Evolutionary conservation across 2,113 vertebrate genomes (phyloP).

Genomic region (Alligator sinensis): DNA sequence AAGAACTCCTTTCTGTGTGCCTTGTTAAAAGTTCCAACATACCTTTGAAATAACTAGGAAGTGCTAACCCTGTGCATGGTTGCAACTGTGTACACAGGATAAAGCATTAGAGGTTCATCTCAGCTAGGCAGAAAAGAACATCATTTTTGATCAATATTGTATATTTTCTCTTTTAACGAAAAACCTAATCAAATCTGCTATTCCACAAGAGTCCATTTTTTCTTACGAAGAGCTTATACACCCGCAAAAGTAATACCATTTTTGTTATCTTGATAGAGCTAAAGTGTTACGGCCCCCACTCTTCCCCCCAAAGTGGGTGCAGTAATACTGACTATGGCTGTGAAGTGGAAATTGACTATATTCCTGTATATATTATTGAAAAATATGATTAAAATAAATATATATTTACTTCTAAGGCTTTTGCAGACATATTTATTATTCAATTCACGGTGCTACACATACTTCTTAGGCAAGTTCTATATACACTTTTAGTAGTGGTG

Average conservation of each 20-base stretch:
- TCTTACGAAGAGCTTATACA: neutral
- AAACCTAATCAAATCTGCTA: neutral
- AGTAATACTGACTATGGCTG: neutral
- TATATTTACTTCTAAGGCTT: neutral
- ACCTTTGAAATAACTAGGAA: slow-evolving; percentile 57
- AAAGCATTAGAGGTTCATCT: neutral
- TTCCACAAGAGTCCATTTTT: neutral
- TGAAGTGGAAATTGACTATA: neutral
- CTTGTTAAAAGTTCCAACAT: slow-evolving; percentile 34
- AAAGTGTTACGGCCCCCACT: no score
- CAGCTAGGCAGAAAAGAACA: neutral
- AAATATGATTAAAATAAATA: neutral
- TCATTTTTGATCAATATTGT: neutral
- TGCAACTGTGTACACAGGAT: slow-evolving; percentile 34
- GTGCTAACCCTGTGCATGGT: slow-evolving; percentile 33
- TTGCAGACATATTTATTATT: neutral
- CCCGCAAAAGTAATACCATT: neutral
- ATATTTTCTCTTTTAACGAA: neutral
- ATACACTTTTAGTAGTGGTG: neutral
- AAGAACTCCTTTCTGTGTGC: slow-evolving; percentile 60
- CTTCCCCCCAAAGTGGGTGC: neutral
- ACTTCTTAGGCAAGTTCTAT: neutral
- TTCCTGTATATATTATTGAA: no score
- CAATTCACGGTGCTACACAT: neutral
- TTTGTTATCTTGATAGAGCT: neutral